Conservation (phyloP, 1,140 invertebrate species). For the Cephus cinctus region DNA sequence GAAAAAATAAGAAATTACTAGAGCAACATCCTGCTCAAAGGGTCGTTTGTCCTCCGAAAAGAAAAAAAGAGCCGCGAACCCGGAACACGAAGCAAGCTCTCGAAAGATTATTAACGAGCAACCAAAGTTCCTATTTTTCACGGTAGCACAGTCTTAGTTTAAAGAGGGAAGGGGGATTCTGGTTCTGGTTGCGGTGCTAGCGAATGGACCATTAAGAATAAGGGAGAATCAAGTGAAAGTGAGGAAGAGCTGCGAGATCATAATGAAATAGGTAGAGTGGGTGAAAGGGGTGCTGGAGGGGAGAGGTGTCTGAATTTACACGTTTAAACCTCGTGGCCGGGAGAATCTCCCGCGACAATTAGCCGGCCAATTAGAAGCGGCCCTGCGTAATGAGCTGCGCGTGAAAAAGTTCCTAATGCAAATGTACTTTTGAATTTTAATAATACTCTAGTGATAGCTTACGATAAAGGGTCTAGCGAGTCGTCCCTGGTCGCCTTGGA, state of each 20-base stretch:
- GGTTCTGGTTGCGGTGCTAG: too few species aligned
- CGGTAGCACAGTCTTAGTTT: conserved; percentile 25
- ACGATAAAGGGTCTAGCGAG: too few species aligned
- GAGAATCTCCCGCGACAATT: conserved; percentile 50
- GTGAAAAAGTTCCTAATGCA: conserved; percentile 56
- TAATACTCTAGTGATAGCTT: neutral
- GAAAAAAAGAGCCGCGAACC: conserved; percentile 21
- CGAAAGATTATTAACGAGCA: conserved; percentile 27
- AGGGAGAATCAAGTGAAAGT: too few species aligned
- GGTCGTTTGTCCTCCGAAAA: too few species aligned
- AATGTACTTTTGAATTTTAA: conserved; percentile 17
- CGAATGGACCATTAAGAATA: too few species aligned
- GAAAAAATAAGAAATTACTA: too few species aligned
- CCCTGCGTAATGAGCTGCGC: conserved; percentile 54
- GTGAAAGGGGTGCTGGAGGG: conserved; percentile 6
- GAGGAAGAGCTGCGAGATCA: too few species aligned
- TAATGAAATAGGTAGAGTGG: neutral
- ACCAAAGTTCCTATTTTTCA: conserved; percentile 59
- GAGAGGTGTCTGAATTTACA: conserved; percentile 2
- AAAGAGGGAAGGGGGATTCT: conserved; percentile 1
- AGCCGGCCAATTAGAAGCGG: conserved; percentile 52
- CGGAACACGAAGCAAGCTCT: conserved; percentile 14
- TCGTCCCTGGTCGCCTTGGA: too few species aligned
- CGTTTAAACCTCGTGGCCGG: conserved; percentile 41
- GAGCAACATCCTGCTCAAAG: too few species aligned